A percentile compares a stretch with the other conserved stretches of the same genome.
These are phyloP conservation scores for Neodiprion lecontei DNA, from an alignment of 1,140 invertebrate species.

Conservation along the genomic window DNA sequence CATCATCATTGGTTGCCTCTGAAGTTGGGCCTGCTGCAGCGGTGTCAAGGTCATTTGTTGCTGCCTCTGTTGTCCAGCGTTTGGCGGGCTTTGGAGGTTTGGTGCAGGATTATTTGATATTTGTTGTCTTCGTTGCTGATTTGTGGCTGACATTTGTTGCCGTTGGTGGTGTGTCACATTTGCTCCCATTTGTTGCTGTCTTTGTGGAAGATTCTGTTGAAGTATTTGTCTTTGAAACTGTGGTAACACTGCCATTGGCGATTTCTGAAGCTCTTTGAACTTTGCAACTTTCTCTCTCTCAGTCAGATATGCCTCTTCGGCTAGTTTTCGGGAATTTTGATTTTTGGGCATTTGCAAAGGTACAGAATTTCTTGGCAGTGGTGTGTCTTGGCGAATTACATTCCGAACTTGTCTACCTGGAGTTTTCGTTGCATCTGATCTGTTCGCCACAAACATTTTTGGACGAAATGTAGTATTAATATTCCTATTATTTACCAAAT, in stretches of 20 bases:
- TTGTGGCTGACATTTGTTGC: slow-evolving; percentile 26
- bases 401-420: background rate
- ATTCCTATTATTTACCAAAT: slow-evolving; percentile 8
- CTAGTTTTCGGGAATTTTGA: background rate
- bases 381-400: background rate
- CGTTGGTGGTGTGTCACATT: slow-evolving; percentile 39
- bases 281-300: slow-evolving; percentile 20
- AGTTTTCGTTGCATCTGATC: background rate
- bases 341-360: background rate
- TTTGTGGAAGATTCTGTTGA: slow-evolving; percentile 42
- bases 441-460: background rate
- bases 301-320: background rate
- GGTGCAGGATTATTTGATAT: background rate
- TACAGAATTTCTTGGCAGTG: background rate
- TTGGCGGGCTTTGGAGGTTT: background rate
- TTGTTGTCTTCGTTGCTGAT: background rate
- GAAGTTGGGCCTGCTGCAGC: slow-evolving; percentile 35
- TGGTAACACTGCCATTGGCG: slow-evolving; percentile 47
- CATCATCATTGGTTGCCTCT: slow-evolving; percentile 38
- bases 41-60: slow-evolving; percentile 43
- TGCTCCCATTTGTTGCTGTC: slow-evolving; percentile 36
- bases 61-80: slow-evolving; percentile 41
- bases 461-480: background rate
- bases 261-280: slow-evolving; percentile 45
- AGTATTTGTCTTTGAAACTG: slow-evolving; percentile 60